Base-by-base conservation (phyloP, 2,888 invertebrate genomes). In the Actias luna region DNA sequence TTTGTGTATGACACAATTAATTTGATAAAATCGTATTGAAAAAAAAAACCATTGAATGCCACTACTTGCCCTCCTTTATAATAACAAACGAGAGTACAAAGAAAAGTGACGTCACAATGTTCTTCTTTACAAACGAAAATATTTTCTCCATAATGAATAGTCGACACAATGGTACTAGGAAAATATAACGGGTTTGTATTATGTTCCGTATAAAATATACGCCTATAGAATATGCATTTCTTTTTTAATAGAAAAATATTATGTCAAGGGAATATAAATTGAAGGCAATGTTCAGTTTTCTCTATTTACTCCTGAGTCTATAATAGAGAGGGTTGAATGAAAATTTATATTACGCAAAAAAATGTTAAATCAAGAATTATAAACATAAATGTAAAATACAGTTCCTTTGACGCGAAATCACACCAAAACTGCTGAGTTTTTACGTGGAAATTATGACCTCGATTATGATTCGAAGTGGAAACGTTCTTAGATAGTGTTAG, bases 121-220 rank as follows among this genome's bases (percentile, higher is more conserved):
- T 29, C n/a, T 29, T 52, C 52, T 55, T 27, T 29, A 55, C 55
- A 29, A n/a, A 55, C 55, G 29, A 55, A 55, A 55, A 55, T 29
- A 55, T 55, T 29, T 55, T 18, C 5, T 55, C 18, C 29, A 29
- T 55, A 29, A 55, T 55, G 55, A 55, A 29, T 55, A 27, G 55
- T 29, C 55, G 55, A 55, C 55, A 55, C 55, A 55, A 55, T 55
- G 29, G 29, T 55, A 29, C n/a, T 55, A 55, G 29, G 29, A 29
- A 55, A 29, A 55, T 55, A 29, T n/a, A 55, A 29, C 29, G 55
- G n/a, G n/a, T 29, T 29, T 55, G 29, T 29, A 55, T 55, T 29
- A n/a, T 29, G 10, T 29, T 8, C 29, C 7, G 16, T 27, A 16
- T 18, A 50, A 33, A 12, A 50, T 18, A 42, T 18, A 29, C 29